A percentile compares a stretch with the other conserved stretches of the same genome.
phyloP scores from a whole-genome alignment of 2,113 vertebrate genomes.

The Grammomys dolichurus region DNA sequence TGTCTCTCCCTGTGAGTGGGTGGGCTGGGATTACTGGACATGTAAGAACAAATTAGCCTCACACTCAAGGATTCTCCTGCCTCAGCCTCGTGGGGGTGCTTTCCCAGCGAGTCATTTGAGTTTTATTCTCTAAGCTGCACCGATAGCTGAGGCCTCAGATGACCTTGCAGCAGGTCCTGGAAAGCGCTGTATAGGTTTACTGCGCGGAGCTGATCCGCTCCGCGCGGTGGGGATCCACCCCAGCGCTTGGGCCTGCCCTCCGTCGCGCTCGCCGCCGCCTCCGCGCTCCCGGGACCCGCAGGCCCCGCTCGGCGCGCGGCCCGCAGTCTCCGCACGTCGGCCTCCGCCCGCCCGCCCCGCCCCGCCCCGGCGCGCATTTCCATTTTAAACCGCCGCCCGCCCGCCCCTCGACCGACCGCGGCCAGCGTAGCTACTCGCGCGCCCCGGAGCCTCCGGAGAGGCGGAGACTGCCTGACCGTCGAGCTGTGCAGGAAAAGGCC shows the following conservation, averaged over 20 bases:
- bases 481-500: background rate
- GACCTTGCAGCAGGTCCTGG: background rate
- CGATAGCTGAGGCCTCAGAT: background rate
- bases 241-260: constrained; percentile 71
- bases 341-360: constrained; percentile 60
- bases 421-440: constrained; percentile 51
- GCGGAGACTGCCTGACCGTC: constrained; percentile 23
- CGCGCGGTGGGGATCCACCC: constrained; percentile 63
- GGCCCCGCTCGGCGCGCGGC: constrained; percentile 60
- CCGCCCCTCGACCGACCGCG: background rate
- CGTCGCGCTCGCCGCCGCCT: constrained; percentile 54
- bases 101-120: background rate
- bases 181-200: accelerated
- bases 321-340: constrained; percentile 18
- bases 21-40: background rate
- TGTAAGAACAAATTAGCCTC: background rate
- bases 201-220: constrained; percentile 60
- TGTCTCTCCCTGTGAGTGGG: background rate
- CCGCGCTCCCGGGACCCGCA: constrained; percentile 71
- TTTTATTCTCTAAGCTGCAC: background rate
- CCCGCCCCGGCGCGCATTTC: constrained; percentile 76
- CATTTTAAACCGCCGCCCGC: constrained; percentile 72
- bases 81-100: background rate
- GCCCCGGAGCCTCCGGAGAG: background rate
- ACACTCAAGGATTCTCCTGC: background rate